These are phyloP conservation scores for Sphaerolaimus hirsutus DNA, from an alignment of 2,888 invertebrate species.

Conservation along the genomic window DNA sequence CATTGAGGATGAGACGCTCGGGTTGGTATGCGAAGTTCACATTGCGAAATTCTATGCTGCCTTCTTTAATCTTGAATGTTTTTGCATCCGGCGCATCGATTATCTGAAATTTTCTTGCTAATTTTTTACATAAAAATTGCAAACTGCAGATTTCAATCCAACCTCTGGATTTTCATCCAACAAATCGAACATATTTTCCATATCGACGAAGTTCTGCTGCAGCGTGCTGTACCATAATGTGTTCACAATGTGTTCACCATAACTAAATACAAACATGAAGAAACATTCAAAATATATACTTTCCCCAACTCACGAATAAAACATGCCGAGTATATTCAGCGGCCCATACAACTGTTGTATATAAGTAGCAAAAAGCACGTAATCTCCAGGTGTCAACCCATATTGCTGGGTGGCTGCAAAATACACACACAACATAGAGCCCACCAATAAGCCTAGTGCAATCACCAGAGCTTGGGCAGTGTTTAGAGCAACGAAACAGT, in stretches of 20 bases:
- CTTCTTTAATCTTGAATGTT: background rate
- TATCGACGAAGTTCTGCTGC: conserved; percentile 87
- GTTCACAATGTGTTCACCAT: background rate
- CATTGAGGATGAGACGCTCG: conserved; percentile 31
- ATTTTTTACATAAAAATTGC: too few species aligned
- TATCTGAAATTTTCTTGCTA: too few species aligned
- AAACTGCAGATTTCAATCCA: too few species aligned
- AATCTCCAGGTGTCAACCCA: conserved; percentile 63
- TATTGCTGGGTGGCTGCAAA: conserved; percentile 45
- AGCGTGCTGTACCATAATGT: conserved; percentile 44
- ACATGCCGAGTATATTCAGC: conserved; percentile 89
- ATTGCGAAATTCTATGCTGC: conserved; percentile 53
- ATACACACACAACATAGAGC: conserved; percentile 54
- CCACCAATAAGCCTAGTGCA: conserved; percentile 55
- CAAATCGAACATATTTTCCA: conserved; percentile 98
- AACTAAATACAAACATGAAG: background rate
- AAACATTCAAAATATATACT: background rate
- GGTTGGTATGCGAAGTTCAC: conserved; percentile 67
- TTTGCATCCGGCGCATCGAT: background rate
- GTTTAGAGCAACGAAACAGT: conserved; percentile 68
- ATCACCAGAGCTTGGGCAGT: conserved; percentile 71
- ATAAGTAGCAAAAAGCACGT: conserved; percentile 79
- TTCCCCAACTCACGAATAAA: conserved; percentile 47
- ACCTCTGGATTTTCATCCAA: conserved; percentile 65
- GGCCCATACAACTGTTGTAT: conserved; percentile 75